Evolutionary conservation across 1,140 invertebrate genomes (phyloP).

Genomic region (Notospermus geniculatus): DNA sequence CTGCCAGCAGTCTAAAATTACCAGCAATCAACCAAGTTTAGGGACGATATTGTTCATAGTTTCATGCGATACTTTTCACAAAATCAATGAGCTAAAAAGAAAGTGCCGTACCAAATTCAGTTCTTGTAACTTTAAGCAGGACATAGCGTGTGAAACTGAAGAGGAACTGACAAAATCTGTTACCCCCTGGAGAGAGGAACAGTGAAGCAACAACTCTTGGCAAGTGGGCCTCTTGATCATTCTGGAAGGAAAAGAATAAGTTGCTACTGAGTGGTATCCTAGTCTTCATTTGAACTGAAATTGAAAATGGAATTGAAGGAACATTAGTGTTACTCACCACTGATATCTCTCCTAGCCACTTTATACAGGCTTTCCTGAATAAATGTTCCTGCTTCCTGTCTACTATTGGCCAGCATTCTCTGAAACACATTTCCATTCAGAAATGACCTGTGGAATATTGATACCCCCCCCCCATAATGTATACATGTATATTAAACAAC

Average conservation of each 20-base stretch:
- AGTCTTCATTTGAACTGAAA: no score
- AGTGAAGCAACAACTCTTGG: slow-evolving; percentile 37
- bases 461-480: no score
- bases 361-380: slow-evolving; percentile 43
- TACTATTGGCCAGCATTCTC: slow-evolving; percentile 48
- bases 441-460: no score
- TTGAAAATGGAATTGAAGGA: no score
- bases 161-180: slow-evolving; percentile 38
- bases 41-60: no score
- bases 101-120: slow-evolving; percentile 31
- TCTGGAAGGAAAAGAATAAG: slow-evolving; percentile 27
- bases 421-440: no score
- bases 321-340: slow-evolving; percentile 34
- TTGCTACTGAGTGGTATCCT: no score
- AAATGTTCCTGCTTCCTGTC: slow-evolving; percentile 45
- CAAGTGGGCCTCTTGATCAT: slow-evolving; percentile 35
- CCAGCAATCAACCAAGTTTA: no score
- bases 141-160: slow-evolving; percentile 37
- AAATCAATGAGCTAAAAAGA: neutral
- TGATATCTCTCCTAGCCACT: slow-evolving; percentile 46
- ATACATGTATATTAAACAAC: no score
- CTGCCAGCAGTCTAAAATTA: no score
- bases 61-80: no score
- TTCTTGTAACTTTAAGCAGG: slow-evolving; percentile 31
- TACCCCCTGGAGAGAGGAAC: slow-evolving; percentile 42